Evolutionary conservation across 2,888 invertebrate species (phyloP), one percentile per base, ranked within the genome.

Genomic region (Drosophila rellima): DNA sequence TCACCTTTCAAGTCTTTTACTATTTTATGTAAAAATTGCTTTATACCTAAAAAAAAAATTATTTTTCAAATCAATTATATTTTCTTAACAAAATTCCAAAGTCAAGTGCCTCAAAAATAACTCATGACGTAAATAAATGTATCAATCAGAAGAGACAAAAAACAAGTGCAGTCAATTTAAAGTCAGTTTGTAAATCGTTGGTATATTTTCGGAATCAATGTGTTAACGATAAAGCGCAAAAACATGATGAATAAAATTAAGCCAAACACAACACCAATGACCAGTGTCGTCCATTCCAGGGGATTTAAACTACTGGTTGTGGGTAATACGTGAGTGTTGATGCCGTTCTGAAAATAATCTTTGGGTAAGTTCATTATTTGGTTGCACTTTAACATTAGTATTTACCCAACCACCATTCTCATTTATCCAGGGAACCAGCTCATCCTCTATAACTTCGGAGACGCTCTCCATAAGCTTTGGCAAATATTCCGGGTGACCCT

Each of bases 351-450:
- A 0, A 78, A 56, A 15, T 0, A 7, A 55, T 17, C 3, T 3
- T 13, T 15, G 1, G 3, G 1, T 39, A 4, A 2, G 7, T n/a
- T 5, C 17, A 2, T 33, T 42, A 17, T 4, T 35, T 3, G 3
- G 10, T n/a, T 20, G 0, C 0, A 2, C 7, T 2, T 5, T n/a
- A 11, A 0, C 31, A 6, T 10, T 26, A 3, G 6, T 2, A 17
- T 2, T 65, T 93, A 97, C 97, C 97, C 98, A 98, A 91, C 97
- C 97, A 17, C 97, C 97, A 88, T 97, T 96, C 48, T 95, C 93
- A 55, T 96, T 95, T 11, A 98, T 95, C 97, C 97, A 98, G 0
- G 94, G 92, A 0, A 95, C 95, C 33, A 96, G 91, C 78, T 95
- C 94, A 77, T 95, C 94, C 88, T 95, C 95, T 31, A 96, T 93